Percentiles rank a stretch among this genome's conserved stretches.
phyloP scores from a whole-genome alignment of 2,113 vertebrate species.

The Psittacula cyanocephala region DNA sequence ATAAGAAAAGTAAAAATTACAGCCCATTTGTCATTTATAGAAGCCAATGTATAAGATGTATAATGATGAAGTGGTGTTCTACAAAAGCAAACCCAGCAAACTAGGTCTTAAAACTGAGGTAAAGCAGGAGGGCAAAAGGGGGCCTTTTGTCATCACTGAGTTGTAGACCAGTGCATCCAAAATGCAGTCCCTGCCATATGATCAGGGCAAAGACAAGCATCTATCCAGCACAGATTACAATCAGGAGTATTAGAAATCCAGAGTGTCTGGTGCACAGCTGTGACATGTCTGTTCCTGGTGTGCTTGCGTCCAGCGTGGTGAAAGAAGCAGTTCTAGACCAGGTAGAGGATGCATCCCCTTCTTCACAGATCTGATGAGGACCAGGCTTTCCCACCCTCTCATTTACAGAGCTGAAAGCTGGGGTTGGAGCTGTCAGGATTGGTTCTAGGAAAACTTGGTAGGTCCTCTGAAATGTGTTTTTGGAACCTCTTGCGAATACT shows the following conservation, averaged over 20 bases:
- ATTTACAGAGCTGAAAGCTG: not conserved
- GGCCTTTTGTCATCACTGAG: not conserved
- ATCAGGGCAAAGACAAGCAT: not conserved
- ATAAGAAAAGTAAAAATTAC: not conserved
- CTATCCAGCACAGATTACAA: not conserved
- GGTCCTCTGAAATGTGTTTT: not conserved
- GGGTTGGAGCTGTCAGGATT: not conserved
- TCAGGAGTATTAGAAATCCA: not conserved
- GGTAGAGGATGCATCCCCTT: not conserved
- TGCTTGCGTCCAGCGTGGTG: not conserved
- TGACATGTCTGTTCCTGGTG: not conserved
- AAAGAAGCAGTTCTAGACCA: not conserved
- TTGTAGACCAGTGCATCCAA: not conserved
- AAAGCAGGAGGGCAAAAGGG: not conserved
- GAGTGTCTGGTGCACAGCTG: no score
- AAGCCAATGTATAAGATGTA: not conserved
- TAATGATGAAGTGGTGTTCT: not conserved
- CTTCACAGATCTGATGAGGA: not conserved
- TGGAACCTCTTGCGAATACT: not conserved
- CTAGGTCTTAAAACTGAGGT: not conserved
- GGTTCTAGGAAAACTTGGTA: not conserved
- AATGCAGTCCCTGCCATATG: not conserved
- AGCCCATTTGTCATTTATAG: not conserved
- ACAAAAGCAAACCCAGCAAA: not conserved
- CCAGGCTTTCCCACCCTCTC: not conserved